Evolutionary conservation across 2,888 invertebrate species (phyloP), one percentile per base, ranked within the genome.

Genomic region (Chloroclysta siterata): DNA sequence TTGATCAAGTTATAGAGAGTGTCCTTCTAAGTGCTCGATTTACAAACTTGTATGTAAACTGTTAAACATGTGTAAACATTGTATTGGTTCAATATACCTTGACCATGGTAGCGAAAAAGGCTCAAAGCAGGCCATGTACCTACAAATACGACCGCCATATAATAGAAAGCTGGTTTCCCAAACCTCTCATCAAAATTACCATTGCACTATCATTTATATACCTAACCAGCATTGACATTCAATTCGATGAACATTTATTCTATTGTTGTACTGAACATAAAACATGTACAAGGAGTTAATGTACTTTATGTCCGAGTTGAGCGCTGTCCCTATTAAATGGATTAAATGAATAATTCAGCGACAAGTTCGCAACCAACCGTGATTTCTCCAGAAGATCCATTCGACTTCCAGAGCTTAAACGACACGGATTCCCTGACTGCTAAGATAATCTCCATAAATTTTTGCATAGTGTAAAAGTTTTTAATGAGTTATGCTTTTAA

Each of bases 281-380:
- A 71, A 62, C 67, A 64, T 67, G 57, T 64, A 67, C 66, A 65
- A 65, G 41, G 55, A 66, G 51, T 67, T 66, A 65, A 71, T 75
- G 72, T 71, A 72, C 70, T 78, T 79, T 75, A 74, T 75, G 74
- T 76, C 70, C 74, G 60, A 68, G 73, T 78, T 69, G 77, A 72
- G 69, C 64, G 71, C 74, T 72, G 72, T 65, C 76, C 78, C 83
- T 85, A 85, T 86, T 88, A 85, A 83, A 84, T 84, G 83, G 83
- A 90, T 90, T 89, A 90, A 89, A 90, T 91, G 89, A 87, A 90
- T 91, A 77, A 91, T 90, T 90, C 90, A 90, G 79, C 69, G 79
- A 73, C 73, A 80, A 79, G 78, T 79, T 65, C 77, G 76, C 77
- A 78, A 79, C 78, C 78, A 76, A 72, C 72, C 74, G 59, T 64